These are phyloP conservation scores for Capromys pilorides DNA, from an alignment of 2,797 vertebrate genomes.

Conservation along the genomic window DNA sequence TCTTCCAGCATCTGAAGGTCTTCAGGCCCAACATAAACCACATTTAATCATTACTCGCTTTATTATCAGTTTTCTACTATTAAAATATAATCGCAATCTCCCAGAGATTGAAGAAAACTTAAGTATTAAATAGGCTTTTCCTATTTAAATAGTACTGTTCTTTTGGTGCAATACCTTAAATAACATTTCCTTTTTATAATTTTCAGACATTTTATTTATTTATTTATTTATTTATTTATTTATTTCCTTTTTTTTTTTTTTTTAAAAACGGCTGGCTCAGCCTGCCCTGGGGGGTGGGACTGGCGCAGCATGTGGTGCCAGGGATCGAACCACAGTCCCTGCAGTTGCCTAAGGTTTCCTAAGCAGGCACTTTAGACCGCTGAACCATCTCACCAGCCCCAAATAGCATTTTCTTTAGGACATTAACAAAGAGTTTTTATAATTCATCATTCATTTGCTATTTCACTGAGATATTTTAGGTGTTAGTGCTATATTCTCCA, in stretches of 20 bases:
- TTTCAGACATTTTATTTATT: no score
- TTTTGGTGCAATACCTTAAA: slow-evolving; percentile 10
- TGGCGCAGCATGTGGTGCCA: no score
- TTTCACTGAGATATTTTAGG: neutral
- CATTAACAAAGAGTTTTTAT: slow-evolving; percentile 25
- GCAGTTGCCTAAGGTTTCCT: no score
- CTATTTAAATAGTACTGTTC: slow-evolving; percentile 33
- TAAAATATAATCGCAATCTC: slow-evolving; percentile 30
- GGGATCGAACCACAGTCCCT: no score
- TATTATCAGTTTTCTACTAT: slow-evolving; percentile 32
- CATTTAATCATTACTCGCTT: slow-evolving; percentile 29
- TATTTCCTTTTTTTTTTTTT: no score
- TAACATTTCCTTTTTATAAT: slow-evolving; percentile 55
- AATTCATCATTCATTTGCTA: slow-evolving; percentile 21
- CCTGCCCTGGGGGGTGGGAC: no score
- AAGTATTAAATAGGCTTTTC: slow-evolving; percentile 7
- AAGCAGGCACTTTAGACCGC: no score
- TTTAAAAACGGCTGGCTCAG: no score
- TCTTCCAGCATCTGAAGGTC: slow-evolving; percentile 20
- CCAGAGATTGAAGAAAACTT: slow-evolving; percentile 44
- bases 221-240: no score
- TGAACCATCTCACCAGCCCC: no score
- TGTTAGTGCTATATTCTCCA: neutral
- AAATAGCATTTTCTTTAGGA: slow-evolving; percentile 42
- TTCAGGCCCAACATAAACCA: slow-evolving; percentile 30